Percentiles rank a stretch among this genome's conserved stretches.
phyloP scores from a whole-genome alignment of 2,113 vertebrate genomes.

The Helogale parvula region DNA sequence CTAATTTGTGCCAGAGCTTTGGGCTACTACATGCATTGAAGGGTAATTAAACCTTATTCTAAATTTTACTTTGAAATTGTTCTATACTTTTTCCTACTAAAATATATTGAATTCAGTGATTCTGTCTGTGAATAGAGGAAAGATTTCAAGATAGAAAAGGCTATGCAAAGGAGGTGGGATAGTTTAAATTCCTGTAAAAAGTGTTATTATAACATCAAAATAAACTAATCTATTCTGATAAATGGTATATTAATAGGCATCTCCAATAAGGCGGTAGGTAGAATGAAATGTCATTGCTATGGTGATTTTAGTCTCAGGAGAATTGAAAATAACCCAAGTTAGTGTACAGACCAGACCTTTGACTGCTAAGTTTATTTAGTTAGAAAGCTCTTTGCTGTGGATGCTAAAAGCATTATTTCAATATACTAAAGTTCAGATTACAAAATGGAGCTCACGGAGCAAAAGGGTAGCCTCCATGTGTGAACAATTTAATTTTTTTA shows the following conservation, averaged over 20 bases:
- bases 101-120: background rate
- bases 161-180: conserved; percentile 20
- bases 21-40: background rate
- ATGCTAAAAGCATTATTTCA: conserved; percentile 44
- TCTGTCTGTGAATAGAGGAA: conserved; percentile 11
- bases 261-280: conserved; percentile 71
- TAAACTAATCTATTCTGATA: conserved; percentile 75
- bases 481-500: conserved; percentile 45
- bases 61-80: background rate
- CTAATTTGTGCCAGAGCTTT: background rate
- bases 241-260: conserved; percentile 77
- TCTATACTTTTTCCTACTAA: background rate
- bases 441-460: conserved; percentile 59
- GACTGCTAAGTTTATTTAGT: conserved; percentile 68
- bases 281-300: conserved; percentile 81
- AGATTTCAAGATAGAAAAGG: conserved; percentile 20
- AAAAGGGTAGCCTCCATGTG: conserved; percentile 49
- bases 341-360: conserved; percentile 70
- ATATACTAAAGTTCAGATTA: conserved; percentile 36
- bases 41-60: background rate
- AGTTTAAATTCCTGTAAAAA: conserved; percentile 58
- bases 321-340: conserved; percentile 70
- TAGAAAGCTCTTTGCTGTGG: conserved; percentile 55
- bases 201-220: conserved; percentile 66
- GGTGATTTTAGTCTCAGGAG: conserved; percentile 74